phyloP scores from a whole-genome alignment of 2,797 vertebrate species.

The Delichon dasypus region DNA sequence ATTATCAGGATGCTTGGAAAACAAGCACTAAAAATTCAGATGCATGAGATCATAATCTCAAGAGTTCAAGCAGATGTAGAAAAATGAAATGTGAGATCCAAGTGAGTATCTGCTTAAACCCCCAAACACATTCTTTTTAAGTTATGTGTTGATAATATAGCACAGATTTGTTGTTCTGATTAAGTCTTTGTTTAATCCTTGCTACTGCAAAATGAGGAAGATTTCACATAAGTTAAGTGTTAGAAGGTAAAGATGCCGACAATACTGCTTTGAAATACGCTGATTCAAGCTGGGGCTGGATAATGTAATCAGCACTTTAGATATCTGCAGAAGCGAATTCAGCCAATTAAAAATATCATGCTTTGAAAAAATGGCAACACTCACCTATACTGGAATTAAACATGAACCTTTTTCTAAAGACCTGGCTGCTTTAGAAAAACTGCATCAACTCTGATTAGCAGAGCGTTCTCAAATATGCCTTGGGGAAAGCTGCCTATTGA shows the following conservation, averaged over 20 bases:
- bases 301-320: background rate
- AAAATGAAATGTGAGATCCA: background rate
- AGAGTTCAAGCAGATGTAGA: conserved; percentile 34
- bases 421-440: conserved; percentile 55
- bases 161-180: background rate
- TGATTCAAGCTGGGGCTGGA: background rate
- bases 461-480: conserved; percentile 54
- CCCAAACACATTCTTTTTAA: background rate
- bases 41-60: conserved; percentile 22
- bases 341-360: conserved; percentile 28
- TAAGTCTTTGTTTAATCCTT: conserved; percentile 2
- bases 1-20: background rate
- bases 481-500: conserved; percentile 70
- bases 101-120: background rate
- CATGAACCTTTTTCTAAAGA: conserved; percentile 45
- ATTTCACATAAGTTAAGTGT: background rate
- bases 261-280: background rate
- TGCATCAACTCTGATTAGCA: conserved; percentile 57
- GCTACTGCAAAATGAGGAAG: background rate
- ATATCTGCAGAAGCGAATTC: background rate
- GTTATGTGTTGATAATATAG: background rate
- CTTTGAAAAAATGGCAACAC: conserved; percentile 45
- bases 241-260: background rate
- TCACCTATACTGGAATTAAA: conserved; percentile 27
- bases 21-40: background rate